Conservation (phyloP, 2,113 vertebrate genomes). For the Meles meles region DNA sequence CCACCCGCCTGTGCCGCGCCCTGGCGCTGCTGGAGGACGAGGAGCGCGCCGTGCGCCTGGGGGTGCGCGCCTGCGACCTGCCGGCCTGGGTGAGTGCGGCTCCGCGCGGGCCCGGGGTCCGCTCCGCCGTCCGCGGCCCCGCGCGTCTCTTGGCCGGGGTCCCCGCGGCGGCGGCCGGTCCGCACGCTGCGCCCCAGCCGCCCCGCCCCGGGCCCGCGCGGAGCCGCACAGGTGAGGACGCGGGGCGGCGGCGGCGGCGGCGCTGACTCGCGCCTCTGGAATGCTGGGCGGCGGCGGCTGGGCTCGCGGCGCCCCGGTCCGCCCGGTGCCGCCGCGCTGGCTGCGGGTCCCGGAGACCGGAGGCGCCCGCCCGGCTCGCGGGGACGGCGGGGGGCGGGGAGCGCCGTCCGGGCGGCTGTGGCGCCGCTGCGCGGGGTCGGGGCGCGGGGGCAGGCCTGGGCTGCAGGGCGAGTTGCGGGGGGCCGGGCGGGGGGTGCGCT, state of each 20-base stretch:
- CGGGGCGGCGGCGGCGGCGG: not conserved
- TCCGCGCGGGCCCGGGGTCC: not conserved
- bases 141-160: too few relatives aligned
- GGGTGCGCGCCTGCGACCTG: conserved; percentile 87
- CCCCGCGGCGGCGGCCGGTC: not conserved
- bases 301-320: too few relatives aligned
- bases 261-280: not conserved
- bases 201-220: not conserved
- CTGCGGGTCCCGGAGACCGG: not conserved
- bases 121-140: not conserved
- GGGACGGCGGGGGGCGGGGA: too few relatives aligned
- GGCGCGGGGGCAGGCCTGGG: too few relatives aligned
- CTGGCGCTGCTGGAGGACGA: conserved; percentile 92
- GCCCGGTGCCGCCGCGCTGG: too few relatives aligned
- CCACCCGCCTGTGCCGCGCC: conserved; percentile 83
- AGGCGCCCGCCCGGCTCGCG: not conserved
- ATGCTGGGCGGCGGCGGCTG: not conserved
- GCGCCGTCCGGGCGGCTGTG: too few relatives aligned
- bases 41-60: conserved; percentile 83
- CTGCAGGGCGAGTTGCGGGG: too few relatives aligned
- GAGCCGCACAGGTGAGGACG: not conserved
- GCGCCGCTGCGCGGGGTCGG: too few relatives aligned
- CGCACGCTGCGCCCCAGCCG: not conserved
- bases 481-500: too few relatives aligned
- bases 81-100: conserved; percentile 92